phyloP scores from a whole-genome alignment of 2,888 invertebrate genomes.

The Lydus trimaculatus region DNA sequence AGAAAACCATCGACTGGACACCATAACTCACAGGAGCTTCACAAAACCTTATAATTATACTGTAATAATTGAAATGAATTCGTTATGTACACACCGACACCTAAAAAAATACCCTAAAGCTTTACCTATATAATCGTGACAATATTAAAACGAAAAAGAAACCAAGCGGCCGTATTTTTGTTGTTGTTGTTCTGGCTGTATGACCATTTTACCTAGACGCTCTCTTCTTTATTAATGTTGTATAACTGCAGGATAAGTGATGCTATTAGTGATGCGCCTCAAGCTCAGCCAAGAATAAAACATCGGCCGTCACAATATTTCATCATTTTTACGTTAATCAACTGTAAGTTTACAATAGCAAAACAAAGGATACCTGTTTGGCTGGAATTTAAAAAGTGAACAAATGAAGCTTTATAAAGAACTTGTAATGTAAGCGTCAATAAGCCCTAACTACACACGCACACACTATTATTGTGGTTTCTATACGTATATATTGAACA shows the following conservation, averaged over 20 bases:
- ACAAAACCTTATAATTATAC: neutral
- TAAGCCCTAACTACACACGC: conserved; percentile 17
- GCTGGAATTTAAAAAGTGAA: conserved; percentile 21
- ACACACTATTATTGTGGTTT: neutral
- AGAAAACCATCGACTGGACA: neutral
- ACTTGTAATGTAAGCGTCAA: conserved; percentile 25
- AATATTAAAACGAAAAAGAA: neutral
- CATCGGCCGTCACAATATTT: conserved; percentile 44
- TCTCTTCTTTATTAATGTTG: conserved; percentile 36
- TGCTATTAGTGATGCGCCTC: conserved; percentile 40
- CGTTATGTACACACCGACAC: neutral
- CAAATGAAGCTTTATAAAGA: conserved; percentile 22
- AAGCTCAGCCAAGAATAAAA: conserved; percentile 38
- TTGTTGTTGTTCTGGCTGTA: conserved; percentile 22
- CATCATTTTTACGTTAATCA: conserved; percentile 40
- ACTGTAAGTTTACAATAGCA: conserved; percentile 21
- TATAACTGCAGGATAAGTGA: conserved; percentile 43
- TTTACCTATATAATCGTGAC: neutral
- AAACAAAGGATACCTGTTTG: conserved; percentile 28
- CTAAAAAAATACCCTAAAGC: neutral
- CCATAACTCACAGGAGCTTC: neutral
- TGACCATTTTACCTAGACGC: conserved; percentile 18
- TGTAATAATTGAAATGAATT: neutral
- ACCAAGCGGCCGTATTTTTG: neutral
- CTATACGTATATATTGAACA: neutral